Percentiles rank a stretch among this genome's conserved stretches.
These are phyloP conservation scores for Odobenus rosmarus DNA, from an alignment of 2,113 vertebrate species.

Conservation along the genomic window DNA sequence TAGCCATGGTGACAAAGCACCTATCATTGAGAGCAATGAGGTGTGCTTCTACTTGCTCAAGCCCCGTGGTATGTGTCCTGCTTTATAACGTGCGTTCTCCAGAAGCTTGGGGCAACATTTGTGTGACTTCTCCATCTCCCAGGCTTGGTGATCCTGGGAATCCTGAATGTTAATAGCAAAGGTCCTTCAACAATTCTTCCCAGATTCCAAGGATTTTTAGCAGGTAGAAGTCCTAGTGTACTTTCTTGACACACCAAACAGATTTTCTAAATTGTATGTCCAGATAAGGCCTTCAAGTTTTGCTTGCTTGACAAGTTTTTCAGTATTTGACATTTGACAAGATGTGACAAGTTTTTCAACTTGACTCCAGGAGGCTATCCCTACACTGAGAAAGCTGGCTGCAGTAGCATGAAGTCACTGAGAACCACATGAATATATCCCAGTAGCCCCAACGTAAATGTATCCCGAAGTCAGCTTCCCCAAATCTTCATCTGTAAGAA, in stretches of 20 bases:
- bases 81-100: background rate
- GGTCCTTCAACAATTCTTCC: background rate
- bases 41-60: background rate
- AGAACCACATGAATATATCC: background rate
- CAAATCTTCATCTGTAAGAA: background rate
- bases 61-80: fast-evolving
- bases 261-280: background rate
- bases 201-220: background rate
- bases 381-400: background rate
- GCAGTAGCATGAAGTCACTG: background rate
- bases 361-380: no score
- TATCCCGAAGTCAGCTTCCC: background rate
- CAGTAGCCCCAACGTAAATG: background rate
- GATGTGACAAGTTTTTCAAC: background rate
- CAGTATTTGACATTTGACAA: background rate
- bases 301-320: background rate
- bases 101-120: background rate
- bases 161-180: background rate
- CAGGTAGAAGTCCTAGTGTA: background rate
- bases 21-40: background rate
- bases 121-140: background rate
- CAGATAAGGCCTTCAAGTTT: background rate
- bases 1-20: no score
- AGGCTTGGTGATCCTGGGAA: background rate
- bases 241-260: background rate